Evolutionary conservation across 2,113 vertebrate species (phyloP).

Genomic region (Xiphophorus couchianus): DNA sequence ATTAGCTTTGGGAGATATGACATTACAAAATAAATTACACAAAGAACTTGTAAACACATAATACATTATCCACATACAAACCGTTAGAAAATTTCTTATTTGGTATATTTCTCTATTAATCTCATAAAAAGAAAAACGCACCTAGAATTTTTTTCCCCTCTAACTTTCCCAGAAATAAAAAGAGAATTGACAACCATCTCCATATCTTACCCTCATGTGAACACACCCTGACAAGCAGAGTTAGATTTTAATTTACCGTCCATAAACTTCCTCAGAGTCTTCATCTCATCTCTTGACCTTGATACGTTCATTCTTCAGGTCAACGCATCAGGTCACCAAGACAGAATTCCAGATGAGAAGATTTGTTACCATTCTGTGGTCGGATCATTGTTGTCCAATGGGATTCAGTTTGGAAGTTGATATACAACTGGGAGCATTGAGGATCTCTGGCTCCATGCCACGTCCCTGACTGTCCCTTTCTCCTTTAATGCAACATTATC

Average conservation of each 20-base stretch:
- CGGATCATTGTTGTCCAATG: conserved; percentile 71
- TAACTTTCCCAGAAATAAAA: background rate
- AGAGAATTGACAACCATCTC: background rate
- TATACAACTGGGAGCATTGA: conserved; percentile 69
- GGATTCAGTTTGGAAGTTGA: conserved; percentile 73
- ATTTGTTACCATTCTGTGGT: conserved; percentile 71
- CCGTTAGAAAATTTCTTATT: background rate
- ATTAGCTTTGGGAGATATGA: background rate
- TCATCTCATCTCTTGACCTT: conserved; percentile 54
- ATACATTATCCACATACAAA: background rate
- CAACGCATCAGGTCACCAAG: conserved; percentile 64
- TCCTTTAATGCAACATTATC: conserved; percentile 15
- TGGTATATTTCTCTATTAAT: background rate
- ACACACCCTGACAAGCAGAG: background rate
- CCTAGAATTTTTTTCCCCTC: background rate
- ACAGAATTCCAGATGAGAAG: conserved; percentile 63
- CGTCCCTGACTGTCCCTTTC: conserved; percentile 56
- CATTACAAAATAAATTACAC: background rate
- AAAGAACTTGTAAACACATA: background rate
- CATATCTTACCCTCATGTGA: background rate
- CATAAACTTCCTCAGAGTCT: conserved; percentile 20
- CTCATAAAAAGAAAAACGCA: background rate
- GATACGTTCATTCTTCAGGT: conserved; percentile 55
- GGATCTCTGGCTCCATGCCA: conserved; percentile 64
- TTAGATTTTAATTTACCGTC: background rate